Evolutionary conservation across 2,888 invertebrate genomes (phyloP).

Genomic region (Drosophila pegasa): DNA sequence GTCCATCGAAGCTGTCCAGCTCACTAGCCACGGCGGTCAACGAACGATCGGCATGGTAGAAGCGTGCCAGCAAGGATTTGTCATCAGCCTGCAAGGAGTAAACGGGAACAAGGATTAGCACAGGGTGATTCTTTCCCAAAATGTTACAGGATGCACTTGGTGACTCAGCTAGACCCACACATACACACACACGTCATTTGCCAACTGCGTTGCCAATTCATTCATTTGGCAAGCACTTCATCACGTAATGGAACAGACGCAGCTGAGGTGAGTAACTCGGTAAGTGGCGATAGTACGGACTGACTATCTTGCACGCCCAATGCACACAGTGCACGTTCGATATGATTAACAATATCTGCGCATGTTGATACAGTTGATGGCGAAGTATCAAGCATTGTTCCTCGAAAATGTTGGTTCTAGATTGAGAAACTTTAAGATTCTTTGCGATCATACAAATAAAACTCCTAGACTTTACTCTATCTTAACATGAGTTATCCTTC

Average conservation of each 20-base stretch:
- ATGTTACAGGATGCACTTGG: background rate
- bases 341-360: background rate
- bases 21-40: constrained; percentile 97
- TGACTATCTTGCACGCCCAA: constrained; percentile 6
- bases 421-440: no score
- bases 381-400: no score
- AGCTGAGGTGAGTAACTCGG: constrained; percentile 25
- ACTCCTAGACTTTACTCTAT: background rate
- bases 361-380: background rate
- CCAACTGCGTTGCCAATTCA: constrained; percentile 22
- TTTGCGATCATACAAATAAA: background rate
- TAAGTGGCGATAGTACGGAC: constrained; percentile 6
- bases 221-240: constrained; percentile 16
- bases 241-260: constrained; percentile 32
- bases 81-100: constrained; percentile 91
- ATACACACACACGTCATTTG: constrained; percentile 2
- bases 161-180: constrained; percentile 1
- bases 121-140: background rate
- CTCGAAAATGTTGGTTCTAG: no score
- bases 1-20: constrained; percentile 99
- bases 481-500: no score
- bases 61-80: constrained; percentile 96
- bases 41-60: constrained; percentile 99
- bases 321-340: constrained; percentile 13
- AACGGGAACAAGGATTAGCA: background rate